phyloP scores from a whole-genome alignment of 2,888 invertebrate species.

The Cheilosia urbana region DNA sequence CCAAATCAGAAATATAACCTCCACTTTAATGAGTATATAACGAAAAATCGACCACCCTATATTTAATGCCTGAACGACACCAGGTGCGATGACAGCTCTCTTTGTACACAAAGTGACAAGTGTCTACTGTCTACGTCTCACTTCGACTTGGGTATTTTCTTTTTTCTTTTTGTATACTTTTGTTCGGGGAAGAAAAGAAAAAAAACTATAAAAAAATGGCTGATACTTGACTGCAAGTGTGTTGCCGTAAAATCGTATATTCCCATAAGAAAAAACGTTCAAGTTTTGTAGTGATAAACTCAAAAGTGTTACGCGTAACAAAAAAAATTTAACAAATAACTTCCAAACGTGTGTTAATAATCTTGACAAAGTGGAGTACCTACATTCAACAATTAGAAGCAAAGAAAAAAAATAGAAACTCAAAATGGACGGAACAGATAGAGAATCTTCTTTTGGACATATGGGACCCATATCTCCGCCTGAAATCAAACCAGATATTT shows the following conservation, averaged over 20 bases:
- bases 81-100: constrained; percentile 39
- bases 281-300: not conserved
- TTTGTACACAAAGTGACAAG: constrained; percentile 50
- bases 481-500: constrained; percentile 96
- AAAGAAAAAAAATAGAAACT: constrained; percentile 23
- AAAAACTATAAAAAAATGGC: constrained; percentile 70
- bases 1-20: no score
- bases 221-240: constrained; percentile 56
- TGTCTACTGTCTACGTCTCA: constrained; percentile 75
- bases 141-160: constrained; percentile 68
- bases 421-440: constrained; percentile 81
- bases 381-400: constrained; percentile 49
- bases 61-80: constrained; percentile 41
- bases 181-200: constrained; percentile 62
- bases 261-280: constrained; percentile 28
- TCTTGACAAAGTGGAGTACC: constrained; percentile 18
- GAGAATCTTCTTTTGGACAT: constrained; percentile 85
- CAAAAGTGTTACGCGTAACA: not conserved
- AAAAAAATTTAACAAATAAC: constrained; percentile 10
- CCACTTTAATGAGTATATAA: not conserved
- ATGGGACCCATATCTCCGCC: constrained; percentile 91
- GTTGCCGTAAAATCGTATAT: constrained; percentile 46
- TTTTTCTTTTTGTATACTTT: constrained; percentile 74
- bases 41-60: not conserved
- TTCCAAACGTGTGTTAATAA: constrained; percentile 28